These are phyloP conservation scores for Meiosimyza decipiens DNA, from an alignment of 2,888 invertebrate genomes.

Conservation along the genomic window DNA sequence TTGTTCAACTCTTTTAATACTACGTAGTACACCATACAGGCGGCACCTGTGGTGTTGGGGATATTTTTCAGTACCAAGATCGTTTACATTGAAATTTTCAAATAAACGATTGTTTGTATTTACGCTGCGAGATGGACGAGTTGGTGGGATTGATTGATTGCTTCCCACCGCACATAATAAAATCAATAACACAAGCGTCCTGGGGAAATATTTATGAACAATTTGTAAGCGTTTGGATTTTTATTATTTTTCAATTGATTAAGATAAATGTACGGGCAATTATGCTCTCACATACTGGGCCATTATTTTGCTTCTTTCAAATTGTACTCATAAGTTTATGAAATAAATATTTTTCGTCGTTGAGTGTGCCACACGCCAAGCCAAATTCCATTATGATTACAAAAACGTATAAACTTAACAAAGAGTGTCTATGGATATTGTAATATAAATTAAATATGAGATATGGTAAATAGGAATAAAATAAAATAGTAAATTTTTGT, in stretches of 20 bases:
- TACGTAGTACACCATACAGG: neutral
- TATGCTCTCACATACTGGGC: conserved; percentile 6
- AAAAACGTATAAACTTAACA: no score
- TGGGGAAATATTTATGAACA: conserved; percentile 33
- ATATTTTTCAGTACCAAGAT: conserved; percentile 21
- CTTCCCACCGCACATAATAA: conserved; percentile 62
- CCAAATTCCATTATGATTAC: neutral
- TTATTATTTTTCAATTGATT: conserved; percentile 29
- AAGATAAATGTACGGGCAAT: conserved; percentile 28
- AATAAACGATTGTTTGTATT: conserved; percentile 27
- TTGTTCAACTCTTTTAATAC: no score
- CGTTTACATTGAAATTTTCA: conserved; percentile 24
- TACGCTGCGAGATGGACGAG: conserved; percentile 40
- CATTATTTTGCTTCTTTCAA: neutral
- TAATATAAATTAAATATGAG: no score
- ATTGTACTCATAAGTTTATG: no score
- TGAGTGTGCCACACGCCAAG: conserved; percentile 12
- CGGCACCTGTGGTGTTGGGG: conserved; percentile 32
- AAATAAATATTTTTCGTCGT: neutral
- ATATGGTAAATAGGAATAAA: no score
- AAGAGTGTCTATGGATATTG: no score
- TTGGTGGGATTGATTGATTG: conserved; percentile 58
- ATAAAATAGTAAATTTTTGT: no score
- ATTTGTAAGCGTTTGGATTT: conserved; percentile 12
- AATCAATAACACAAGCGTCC: conserved; percentile 44